phyloP scores from a whole-genome alignment of 2,888 invertebrate species.

The Bruchidius siliquastri region DNA sequence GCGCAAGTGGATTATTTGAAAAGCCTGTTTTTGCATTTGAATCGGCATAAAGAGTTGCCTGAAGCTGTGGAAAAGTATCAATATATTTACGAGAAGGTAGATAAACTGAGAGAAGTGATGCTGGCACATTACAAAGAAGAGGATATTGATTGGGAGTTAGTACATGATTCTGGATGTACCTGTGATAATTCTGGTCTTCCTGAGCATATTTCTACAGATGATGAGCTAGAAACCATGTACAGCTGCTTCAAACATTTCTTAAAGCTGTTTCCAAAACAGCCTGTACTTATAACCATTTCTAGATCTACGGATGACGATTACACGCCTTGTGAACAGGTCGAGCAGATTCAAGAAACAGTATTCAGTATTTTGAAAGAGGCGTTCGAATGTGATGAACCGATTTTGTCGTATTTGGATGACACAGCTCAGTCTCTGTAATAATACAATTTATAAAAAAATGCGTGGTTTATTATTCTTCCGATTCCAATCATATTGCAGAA shows the following conservation, averaged over 20 bases:
- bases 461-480: too few species aligned
- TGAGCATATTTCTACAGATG: slow-evolving; percentile 69
- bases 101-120: slow-evolving; percentile 50
- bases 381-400: slow-evolving; percentile 52
- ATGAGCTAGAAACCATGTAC: slow-evolving; percentile 63
- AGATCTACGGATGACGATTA: slow-evolving; percentile 86
- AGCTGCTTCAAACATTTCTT: slow-evolving; percentile 58
- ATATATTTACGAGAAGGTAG: slow-evolving; percentile 37
- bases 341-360: slow-evolving; percentile 68
- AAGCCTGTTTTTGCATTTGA: slow-evolving; percentile 61
- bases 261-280: slow-evolving; percentile 55
- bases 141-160: slow-evolving; percentile 71
- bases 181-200: slow-evolving; percentile 82
- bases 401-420: slow-evolving; percentile 46
- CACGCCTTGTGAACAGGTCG: slow-evolving; percentile 79
- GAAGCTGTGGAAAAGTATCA: slow-evolving; percentile 30
- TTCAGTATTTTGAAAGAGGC: slow-evolving; percentile 54
- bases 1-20: slow-evolving; percentile 65
- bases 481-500: too few species aligned
- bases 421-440: slow-evolving; percentile 4
- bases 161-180: slow-evolving; percentile 85
- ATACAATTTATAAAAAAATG: too few species aligned
- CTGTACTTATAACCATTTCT: slow-evolving; percentile 74
- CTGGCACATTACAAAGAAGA: slow-evolving; percentile 55
- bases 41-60: slow-evolving; percentile 54